Percentiles rank a stretch among this genome's conserved stretches.
Conservation (phyloP, 1,140 invertebrate species). For the Wasmannia auropunctata region DNA sequence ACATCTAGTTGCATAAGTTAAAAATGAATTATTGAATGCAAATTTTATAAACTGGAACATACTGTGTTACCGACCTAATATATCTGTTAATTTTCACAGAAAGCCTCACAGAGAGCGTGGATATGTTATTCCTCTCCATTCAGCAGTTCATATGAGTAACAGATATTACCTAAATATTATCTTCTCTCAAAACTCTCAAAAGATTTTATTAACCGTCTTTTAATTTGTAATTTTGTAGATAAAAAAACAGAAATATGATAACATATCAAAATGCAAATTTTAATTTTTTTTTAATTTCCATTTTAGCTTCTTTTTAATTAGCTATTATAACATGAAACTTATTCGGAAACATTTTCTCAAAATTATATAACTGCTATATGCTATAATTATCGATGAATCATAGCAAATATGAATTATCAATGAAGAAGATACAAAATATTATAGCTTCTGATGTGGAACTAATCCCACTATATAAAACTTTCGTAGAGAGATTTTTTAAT, state of each 20-base stretch:
- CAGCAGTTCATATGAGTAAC: background rate
- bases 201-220: background rate
- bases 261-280: background rate
- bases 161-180: background rate
- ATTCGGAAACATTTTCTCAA: background rate
- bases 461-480: background rate
- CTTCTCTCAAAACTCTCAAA: background rate
- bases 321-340: background rate
- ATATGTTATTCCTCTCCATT: constrained; percentile 5
- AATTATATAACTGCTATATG: background rate
- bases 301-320: background rate
- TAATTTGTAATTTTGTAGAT: background rate
- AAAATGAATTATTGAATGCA: background rate
- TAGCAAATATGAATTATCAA: background rate
- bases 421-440: background rate
- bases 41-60: background rate
- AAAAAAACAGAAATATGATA: background rate
- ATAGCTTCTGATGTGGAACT: background rate
- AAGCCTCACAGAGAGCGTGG: constrained; percentile 27
- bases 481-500: background rate
- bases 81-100: too few species aligned
- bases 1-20: background rate
- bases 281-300: background rate
- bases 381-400: background rate
- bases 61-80: constrained; percentile 28